Conservation (phyloP, 2,113 vertebrate genomes). For the Mastomys coucha region DNA sequence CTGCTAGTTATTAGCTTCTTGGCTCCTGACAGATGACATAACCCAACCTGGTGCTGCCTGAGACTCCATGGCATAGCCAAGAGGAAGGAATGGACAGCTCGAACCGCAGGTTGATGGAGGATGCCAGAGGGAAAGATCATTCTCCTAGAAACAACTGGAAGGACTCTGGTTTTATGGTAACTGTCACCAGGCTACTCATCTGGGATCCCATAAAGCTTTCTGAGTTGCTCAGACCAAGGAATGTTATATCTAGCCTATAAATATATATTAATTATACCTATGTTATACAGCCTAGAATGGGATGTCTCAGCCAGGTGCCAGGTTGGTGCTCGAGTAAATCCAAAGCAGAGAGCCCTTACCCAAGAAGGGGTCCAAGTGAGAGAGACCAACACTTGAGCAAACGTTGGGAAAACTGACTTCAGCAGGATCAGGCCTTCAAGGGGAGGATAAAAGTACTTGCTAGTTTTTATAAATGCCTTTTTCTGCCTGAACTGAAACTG, state of each 20-base stretch:
- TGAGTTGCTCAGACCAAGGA: background rate
- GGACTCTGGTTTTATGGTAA: background rate
- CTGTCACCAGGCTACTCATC: background rate
- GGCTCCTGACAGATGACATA: background rate
- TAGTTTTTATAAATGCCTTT: background rate
- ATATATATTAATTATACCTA: background rate
- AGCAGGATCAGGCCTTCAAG: background rate
- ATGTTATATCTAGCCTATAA: background rate
- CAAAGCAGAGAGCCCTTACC: background rate
- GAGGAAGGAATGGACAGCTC: background rate
- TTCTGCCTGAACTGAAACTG: background rate
- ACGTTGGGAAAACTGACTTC: background rate
- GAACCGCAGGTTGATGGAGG: background rate
- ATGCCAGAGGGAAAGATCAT: background rate
- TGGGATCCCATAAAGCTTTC: background rate
- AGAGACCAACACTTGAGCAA: background rate
- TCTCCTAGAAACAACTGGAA: background rate
- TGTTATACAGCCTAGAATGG: background rate
- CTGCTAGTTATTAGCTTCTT: no score
- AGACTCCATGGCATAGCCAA: background rate
- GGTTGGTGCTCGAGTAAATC: background rate
- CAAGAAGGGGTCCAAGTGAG: background rate
- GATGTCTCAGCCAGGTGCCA: background rate
- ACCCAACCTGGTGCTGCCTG: background rate
- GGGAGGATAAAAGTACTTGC: background rate